Evolutionary conservation across 2,113 vertebrate genomes (phyloP), one percentile per base, ranked within the genome.

Genomic region (Pomatostomus ruficeps): DNA sequence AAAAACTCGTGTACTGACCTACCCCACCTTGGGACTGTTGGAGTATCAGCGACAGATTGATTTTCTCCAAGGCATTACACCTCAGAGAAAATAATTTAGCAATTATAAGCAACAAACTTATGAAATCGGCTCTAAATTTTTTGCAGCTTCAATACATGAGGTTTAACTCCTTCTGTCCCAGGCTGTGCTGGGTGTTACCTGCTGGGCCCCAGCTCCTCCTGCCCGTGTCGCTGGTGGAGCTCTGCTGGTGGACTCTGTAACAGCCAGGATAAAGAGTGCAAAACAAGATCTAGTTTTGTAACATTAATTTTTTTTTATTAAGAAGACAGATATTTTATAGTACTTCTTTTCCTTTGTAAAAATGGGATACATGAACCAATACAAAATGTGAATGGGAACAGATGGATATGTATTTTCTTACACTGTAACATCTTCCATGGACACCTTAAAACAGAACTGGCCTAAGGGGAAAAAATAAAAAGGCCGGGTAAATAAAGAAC

Each of bases 251-350:
- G 61, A 25, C 35, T 54, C 38, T 18, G 4, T 12, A 14, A 31
- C 9, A 12, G 16, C 35, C 2, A 5, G 57, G 57, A 31, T 11
- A 97, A 93, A 90, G 95, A 98, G 95, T 14, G 72, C 93, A 82
- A 43, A 84, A 59, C 8, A 94, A 97, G 96, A 38, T 73, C 13
- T 91, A 82, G 93, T 96, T 98, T 98, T 91, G 97, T 98, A 98
- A 98, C 98, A 98, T 98, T 98, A 98, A 98, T 93, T 93, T 97
- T 98, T 95, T 98, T 98, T 98, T 98, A 98, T 98, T 98, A 98
- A 98, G 98, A 98, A 98, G 98, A 98, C 98, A 98, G 98, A 98
- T 98, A 98, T 97, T 97, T 98, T 98, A 98, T 98, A 98, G 98
- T 98, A 98, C 98, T 98, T 98, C 97, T 98, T 98, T 98, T 98